Evolutionary conservation across 2,888 invertebrate species (phyloP), one percentile per base, ranked within the genome.

Genomic region (Hyalella azteca): DNA sequence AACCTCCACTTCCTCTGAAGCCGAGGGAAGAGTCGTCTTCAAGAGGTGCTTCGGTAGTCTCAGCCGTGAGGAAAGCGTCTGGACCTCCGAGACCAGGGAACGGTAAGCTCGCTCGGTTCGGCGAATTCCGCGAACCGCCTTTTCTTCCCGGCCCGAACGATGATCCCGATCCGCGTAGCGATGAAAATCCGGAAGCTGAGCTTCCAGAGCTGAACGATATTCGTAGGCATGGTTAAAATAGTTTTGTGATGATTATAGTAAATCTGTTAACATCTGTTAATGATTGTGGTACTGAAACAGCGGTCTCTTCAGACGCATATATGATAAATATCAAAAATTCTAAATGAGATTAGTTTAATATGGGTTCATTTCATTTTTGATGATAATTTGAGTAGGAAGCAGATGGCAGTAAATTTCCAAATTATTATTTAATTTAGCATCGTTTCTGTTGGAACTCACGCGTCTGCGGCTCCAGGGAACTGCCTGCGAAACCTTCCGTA

Each of bases 401-500:
- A n/a, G n/a, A n/a, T n/a, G n/a, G n/a, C n/a, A n/a, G n/a, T n/a
- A n/a, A n/a, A n/a, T n/a, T n/a, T n/a, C n/a, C n/a, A n/a, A n/a
- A n/a, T n/a, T n/a, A n/a, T n/a, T n/a, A n/a, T n/a, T n/a, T n/a
- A n/a, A n/a, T n/a, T n/a, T n/a, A n/a, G n/a, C n/a, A n/a, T n/a
- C n/a, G n/a, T n/a, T n/a, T n/a, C n/a, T n/a, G n/a, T n/a, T n/a
- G n/a, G 3, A n/a, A 79, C 79, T 79, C 49, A 79, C 79, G 73
- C 79, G 11, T 79, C 73, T 36, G 66, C n/a, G 19, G 73, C 32
- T 9, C 49, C 49, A 9, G 66, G 75, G n/a, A 75, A 79, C 49
- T 73, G 73, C 66, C 79, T 79, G 9, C 79, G n/a, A 49, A 45
- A 79, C 60, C 73, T 45, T 9, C 73, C 73, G 73, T 79, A 79